Base-by-base conservation (phyloP, 35 echinoderm and acorn worm species). In the Patiria miniata region DNA sequence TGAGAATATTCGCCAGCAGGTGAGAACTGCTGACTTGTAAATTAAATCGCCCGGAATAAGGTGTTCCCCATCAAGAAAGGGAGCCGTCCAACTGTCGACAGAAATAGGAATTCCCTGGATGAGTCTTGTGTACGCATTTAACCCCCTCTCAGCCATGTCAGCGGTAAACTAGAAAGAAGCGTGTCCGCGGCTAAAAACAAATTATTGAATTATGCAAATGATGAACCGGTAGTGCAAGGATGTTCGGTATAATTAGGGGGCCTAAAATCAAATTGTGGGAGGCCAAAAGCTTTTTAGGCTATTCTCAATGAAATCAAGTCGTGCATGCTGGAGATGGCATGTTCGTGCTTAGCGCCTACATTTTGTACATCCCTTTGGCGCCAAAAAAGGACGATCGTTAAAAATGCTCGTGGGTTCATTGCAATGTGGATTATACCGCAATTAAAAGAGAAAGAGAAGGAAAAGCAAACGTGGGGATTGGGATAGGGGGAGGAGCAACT, bases 121-220 rank as follows among this genome's bases (percentile, higher is more conserved):
- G 42, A 47, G 4, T 6, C 42, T 4, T 12, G 42, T 12, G 42
- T 47, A 4, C 42, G 42, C 12, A 47, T 4, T 47, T 47, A 4
- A 47, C n/a, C n/a, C n/a, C n/a, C n/a, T n/a, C n/a, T n/a, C n/a
- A 47, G 12, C 42, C 12, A 4, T 6, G 12, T 47, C 42, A 4
- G 42, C 42, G 42, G 42, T 4, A 47, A 47, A 47, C 65, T 73
- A 73, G 65, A 73, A 73, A 73, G 65, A 73, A n/a, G n/a, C n/a
- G 65, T 73, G 65, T 73, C 65, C 14, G 65, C 29, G 23, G 65
- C 65, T 34, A 34, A 73, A 26, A 73, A 7, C 7, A 34, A 7
- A 73, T 73, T 73, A 73, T 34, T 73, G 26, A 22, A 73, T 73
- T 73, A 73, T 73, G 65, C 34, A 73, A 73, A 73, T 73, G 34